Conservation (phyloP, 2,888 invertebrate species). For the Dryobota labecula region DNA sequence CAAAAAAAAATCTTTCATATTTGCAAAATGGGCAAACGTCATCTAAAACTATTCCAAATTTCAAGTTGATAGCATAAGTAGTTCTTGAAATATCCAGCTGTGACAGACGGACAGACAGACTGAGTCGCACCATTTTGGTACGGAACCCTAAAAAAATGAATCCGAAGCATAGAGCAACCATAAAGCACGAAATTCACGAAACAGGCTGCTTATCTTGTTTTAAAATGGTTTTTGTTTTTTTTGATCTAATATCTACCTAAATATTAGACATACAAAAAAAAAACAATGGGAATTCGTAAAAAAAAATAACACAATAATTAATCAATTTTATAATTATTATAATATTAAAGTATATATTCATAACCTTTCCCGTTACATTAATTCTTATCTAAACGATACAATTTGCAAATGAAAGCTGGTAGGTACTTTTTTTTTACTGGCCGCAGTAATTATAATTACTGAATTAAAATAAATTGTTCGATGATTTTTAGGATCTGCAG, state of each 20-base stretch:
- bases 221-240: neutral
- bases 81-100: too few relatives aligned
- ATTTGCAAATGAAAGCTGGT: neutral
- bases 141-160: too few relatives aligned
- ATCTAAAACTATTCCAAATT: too few relatives aligned
- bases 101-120: too few relatives aligned
- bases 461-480: neutral
- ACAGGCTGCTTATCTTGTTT: neutral
- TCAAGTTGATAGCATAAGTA: too few relatives aligned
- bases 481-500: neutral
- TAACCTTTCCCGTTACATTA: neutral
- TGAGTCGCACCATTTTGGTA: too few relatives aligned
- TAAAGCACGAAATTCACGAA: neutral
- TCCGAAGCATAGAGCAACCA: neutral
- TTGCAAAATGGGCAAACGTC: too few relatives aligned
- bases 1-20: too few relatives aligned
- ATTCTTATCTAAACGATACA: neutral
- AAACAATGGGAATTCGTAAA: too few relatives aligned
- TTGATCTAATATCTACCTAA: neutral
- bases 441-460: neutral
- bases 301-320: neutral
- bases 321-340: neutral
- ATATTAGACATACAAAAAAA: too few relatives aligned
- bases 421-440: neutral
- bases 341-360: neutral